These are phyloP conservation scores for Chalcis sispes DNA, from an alignment of 2,888 invertebrate species.

Conservation along the genomic window DNA sequence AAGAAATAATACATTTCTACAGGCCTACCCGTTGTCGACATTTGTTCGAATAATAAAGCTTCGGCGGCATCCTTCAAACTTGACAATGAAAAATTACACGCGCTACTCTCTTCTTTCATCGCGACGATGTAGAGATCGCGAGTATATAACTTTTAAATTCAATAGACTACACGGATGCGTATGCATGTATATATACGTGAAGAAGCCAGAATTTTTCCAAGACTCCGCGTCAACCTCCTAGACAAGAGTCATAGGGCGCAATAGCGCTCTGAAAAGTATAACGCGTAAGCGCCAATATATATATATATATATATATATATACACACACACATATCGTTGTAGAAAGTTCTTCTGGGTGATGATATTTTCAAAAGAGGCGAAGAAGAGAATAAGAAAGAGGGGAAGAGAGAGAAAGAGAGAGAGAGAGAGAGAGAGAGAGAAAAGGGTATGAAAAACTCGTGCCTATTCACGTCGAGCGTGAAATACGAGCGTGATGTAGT, in stretches of 20 bases:
- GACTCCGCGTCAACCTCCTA: not conserved
- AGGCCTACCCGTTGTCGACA: too few species aligned
- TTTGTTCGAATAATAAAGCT: not conserved
- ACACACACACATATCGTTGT: too few species aligned
- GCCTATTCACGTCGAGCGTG: constrained; percentile 51
- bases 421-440: constrained; percentile 7
- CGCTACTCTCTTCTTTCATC: not conserved
- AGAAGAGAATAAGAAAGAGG: constrained; percentile 11
- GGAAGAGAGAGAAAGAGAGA: constrained; percentile 7
- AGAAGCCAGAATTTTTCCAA: constrained; percentile 1
- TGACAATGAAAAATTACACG: constrained; percentile 46
- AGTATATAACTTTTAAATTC: constrained; percentile 40
- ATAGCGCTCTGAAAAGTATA: not conserved
- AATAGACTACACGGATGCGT: constrained; percentile 47
- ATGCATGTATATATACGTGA: too few species aligned
- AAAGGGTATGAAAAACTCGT: constrained; percentile 29
- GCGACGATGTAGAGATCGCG: not conserved
- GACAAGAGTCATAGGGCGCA: constrained; percentile 21
- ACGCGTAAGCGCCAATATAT: not conserved
- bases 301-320: too few species aligned
- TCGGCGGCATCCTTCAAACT: not conserved
- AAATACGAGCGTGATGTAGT: constrained; percentile 48
- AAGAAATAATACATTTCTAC: too few species aligned
- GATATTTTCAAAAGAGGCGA: constrained; percentile 5
- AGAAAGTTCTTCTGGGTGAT: too few species aligned